Evolutionary conservation across 2,113 vertebrate genomes (phyloP), one percentile per base, ranked within the genome.

Genomic region (Callithrix jacchus): DNA sequence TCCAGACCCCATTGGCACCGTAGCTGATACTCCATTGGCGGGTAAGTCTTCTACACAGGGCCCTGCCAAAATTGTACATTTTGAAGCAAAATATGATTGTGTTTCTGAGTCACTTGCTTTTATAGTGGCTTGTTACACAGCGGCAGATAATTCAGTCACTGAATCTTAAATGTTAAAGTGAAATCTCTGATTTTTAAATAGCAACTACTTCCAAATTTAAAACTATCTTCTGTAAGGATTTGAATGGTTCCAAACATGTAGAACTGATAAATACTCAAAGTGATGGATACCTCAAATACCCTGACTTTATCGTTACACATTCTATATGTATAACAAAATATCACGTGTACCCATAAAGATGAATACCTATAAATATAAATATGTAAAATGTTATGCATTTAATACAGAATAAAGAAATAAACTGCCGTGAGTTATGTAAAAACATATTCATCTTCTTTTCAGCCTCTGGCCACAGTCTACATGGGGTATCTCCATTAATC

Each of bases 151-250:
- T 37, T 25, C 30, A 95, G 81, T 25, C 21, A 49, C 5, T 3
- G 47, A 2, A 5, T 58, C 58, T 85, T 74, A 37, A 93, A 91
- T 42, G 61, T 93, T 89, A 30, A 74, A 42, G 21, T 83, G 35
- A 30, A 84, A 85, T 32, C 5, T 45, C 32, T 80, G 18, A 73
- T 25, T 93, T 93, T 88, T 58, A 58, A 76, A 93, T 61, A 85
- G 5, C 10, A 68, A 54, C n/a, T 85, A 40, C 32, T 64, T 91
- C 4, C 25, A 89, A 84, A 86, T 97, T 84, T 80, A 70, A 76
- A 82, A 81, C 49, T 85, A 56, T 8, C 52, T 80, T 77, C 30
- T 27, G 1, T n/a, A n/a, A 68, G 66, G 32, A 35, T 35, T 68
- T 18, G 66, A 68, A 68, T n/a, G 30, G 32, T 68, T 68, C 32